Percentiles rank a stretch among this genome's conserved stretches.
Evolutionary conservation across 2,888 invertebrate species (phyloP).

Genomic region (Drosophila yooni): DNA sequence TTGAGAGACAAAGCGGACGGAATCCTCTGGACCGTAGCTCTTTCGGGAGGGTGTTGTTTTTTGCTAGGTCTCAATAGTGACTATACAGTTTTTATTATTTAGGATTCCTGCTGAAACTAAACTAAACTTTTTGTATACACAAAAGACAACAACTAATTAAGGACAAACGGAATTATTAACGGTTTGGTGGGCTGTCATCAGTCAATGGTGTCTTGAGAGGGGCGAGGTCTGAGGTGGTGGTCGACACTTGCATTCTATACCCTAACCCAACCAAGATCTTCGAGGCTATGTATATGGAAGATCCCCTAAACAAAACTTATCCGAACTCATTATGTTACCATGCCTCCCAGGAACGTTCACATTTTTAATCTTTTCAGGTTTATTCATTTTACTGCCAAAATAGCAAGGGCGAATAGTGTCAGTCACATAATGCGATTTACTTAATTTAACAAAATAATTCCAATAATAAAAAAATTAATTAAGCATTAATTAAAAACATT

Average conservation of each 20-base stretch:
- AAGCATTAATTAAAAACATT: no score
- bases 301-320: not conserved
- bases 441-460: not conserved
- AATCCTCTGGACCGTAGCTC: not conserved
- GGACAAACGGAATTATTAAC: no score
- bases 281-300: not conserved
- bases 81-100: not conserved
- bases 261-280: not conserved
- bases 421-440: not conserved
- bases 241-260: not conserved
- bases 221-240: not conserved
- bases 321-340: not conserved
- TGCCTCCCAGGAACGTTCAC: not conserved
- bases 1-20: not conserved
- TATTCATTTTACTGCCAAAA: not conserved
- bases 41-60: not conserved
- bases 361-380: not conserved
- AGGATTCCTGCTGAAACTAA: not conserved
- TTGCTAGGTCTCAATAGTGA: not conserved
- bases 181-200: not conserved
- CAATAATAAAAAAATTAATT: not conserved
- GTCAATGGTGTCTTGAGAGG: not conserved
- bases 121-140: no score
- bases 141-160: not conserved
- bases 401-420: not conserved